Evolutionary conservation across 2,888 invertebrate genomes (phyloP), one percentile per base, ranked within the genome.

Genomic region (Zootermopsis nevadensis): DNA sequence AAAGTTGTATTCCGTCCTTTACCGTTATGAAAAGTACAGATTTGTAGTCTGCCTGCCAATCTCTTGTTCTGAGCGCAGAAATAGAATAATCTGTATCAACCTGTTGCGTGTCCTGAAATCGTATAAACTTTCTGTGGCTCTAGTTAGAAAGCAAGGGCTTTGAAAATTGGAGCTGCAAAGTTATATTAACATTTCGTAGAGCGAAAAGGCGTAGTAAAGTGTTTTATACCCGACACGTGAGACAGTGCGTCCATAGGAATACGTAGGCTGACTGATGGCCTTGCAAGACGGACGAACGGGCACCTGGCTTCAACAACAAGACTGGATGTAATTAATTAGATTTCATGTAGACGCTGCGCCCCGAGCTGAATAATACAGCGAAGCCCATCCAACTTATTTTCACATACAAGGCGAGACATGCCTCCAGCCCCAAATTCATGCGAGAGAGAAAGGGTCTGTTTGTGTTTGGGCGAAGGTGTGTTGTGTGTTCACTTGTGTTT

Each of bases 311-410:
- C 66, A 79, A 76, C 76, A 79, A 79, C 79, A 79, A 79, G 79
- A 79, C 60, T 66, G 60, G n/a, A 35, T 35, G 79, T 79, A 79
- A 79, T 79, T 79, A 79, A 79, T 79, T 79, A 79, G 79, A 66
- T 79, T 66, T 79, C 79, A 66, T 79, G 66, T 66, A 79, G 79
- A 79, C 66, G 66, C 33, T 30, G 79, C 38, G 77, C 79, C 79
- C n/a, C 33, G 27, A 79, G 79, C 60, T 79, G 79, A 79, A 66
- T 79, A 66, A 79, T 66, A 79, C 35, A 38, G 74, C 74, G 22
- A 2, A 15, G 60, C 19, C 27, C 42, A 60, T 27, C 38, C 76
- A 76, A 76, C 79, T 79, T 35, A 31, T 38, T 79, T 53, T 79
- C 79, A 33, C 79, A 55, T 55, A 77, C 77, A 53, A 77, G 77